Base-by-base conservation (phyloP, 2,113 vertebrate genomes). In the Corvus hawaiiensis region DNA sequence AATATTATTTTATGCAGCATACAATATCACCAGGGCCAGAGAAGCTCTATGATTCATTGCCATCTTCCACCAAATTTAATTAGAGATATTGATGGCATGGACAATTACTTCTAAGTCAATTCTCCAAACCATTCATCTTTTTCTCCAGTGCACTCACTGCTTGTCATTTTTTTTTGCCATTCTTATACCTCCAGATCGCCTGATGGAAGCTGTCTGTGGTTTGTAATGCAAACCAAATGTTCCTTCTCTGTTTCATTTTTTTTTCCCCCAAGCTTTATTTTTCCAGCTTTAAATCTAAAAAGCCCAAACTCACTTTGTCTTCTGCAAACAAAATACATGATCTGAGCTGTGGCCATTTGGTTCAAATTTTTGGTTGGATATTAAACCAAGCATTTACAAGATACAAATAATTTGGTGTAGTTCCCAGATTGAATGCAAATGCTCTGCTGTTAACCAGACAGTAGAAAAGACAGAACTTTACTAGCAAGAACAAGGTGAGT, bases 151-250 rank as follows among this genome's bases (percentile, higher is more conserved):
- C 51, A 61, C 35, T 85, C 64, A 49, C 74, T 88, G 84, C 84
- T 72, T 83, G 74, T 85, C 89, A 92, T 80, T 75, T 95, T 94
- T 74, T 89, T 68, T 95, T 86, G 88, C 48, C 91, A 61, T 89
- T 96, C 93, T 93, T 80, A 62, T 83, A 87, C 92, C 80, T 82
- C 76, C 71, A 86, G 69, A 30, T 55, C 1, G 77, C 67, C 93
- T 87, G 85, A 94, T 94, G 93, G 84, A 96, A 96, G 93, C 87
- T 97, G 94, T 92, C 96, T 96, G 97, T 96, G 93, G 96, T 93
- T 93, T 80, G 48, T 92, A 97, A 90, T 71, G 76, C 63, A 96
- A 96, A 94, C 91, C 93, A 92, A 90, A 90, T 95, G 94, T 96
- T 96, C 72, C 58, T 87, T 48, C 79, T 89, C 86, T 89, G 66